Evolutionary conservation across 1,140 invertebrate species (phyloP).

Genomic region (Macrosteles quadrilineatus): DNA sequence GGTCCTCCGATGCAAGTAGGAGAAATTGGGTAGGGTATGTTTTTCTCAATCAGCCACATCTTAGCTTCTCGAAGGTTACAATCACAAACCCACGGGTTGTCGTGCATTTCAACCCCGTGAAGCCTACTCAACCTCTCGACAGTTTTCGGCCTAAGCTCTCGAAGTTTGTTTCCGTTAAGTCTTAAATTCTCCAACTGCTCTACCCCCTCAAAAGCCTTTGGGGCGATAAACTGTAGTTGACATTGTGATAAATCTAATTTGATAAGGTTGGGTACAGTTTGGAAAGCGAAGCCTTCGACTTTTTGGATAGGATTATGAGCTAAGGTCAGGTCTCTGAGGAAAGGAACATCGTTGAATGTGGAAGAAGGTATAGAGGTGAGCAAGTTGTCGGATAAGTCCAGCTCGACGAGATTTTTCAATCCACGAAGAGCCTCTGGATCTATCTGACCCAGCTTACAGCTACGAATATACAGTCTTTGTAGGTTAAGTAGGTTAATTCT

Average conservation of each 20-base stretch:
- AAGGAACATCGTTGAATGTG: conserved; percentile 74
- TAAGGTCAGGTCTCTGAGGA: conserved; percentile 76
- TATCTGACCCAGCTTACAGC: conserved; percentile 81
- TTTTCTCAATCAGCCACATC: conserved; percentile 79
- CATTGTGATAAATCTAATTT: conserved; percentile 84
- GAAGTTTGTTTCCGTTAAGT: conserved; percentile 77
- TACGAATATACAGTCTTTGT: conserved; percentile 79
- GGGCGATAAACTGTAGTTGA: conserved; percentile 71
- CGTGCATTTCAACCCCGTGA: conserved; percentile 82
- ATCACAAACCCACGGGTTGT: conserved; percentile 91
- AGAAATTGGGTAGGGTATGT: conserved; percentile 75
- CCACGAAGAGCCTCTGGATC: conserved; percentile 78
- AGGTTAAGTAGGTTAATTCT: conserved; percentile 79
- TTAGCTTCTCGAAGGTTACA: conserved; percentile 81
- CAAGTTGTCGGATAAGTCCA: conserved; percentile 83
- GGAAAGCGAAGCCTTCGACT: conserved; percentile 74
- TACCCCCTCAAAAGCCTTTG: conserved; percentile 76
- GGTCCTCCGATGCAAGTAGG: conserved; percentile 73
- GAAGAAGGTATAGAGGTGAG: conserved; percentile 74
- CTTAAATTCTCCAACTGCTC: conserved; percentile 77
- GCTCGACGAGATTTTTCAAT: conserved; percentile 83
- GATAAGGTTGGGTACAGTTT: conserved; percentile 70
- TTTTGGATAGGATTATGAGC: conserved; percentile 79
- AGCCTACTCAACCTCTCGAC: conserved; percentile 72
- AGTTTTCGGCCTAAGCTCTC: conserved; percentile 67